A percentile compares a stretch with the other conserved stretches of the same genome.
These are phyloP conservation scores for Drosophila trapezifrons DNA, from an alignment of 1,140 invertebrate genomes.

Conservation along the genomic window DNA sequence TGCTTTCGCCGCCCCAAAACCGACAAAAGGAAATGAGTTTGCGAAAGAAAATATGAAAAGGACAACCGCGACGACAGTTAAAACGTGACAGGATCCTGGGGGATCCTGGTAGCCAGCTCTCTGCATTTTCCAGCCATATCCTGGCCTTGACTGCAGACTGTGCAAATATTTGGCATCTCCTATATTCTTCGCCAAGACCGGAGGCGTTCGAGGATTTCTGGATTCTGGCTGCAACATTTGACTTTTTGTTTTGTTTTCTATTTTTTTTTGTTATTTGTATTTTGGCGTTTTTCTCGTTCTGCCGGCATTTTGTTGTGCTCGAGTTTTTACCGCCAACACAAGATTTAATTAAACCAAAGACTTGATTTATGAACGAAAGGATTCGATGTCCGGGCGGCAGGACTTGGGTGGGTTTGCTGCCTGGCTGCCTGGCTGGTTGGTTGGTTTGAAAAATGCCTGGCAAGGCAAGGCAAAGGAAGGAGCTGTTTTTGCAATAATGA, in stretches of 20 bases:
- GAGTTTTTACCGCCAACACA: constrained; percentile 84
- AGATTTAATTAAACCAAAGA: constrained; percentile 84
- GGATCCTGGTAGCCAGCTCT: background rate
- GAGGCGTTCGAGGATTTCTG: constrained; percentile 34
- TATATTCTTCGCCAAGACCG: constrained; percentile 32
- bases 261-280: background rate
- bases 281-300: constrained; percentile 31
- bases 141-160: constrained; percentile 19
- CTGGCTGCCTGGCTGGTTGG: background rate
- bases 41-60: constrained; percentile 58
- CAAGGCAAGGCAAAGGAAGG: constrained; percentile 45
- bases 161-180: constrained; percentile 55
- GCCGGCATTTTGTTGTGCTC: constrained; percentile 56
- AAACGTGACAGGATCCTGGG: constrained; percentile 54
- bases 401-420: constrained; percentile 4
- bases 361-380: constrained; percentile 84
- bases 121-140: constrained; percentile 8
- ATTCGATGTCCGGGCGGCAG: constrained; percentile 70
- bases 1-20: constrained; percentile 11
- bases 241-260: constrained; percentile 8
- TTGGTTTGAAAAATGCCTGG: constrained; percentile 73
- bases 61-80: constrained; percentile 69
- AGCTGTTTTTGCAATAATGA: constrained; percentile 80
- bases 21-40: constrained; percentile 69
- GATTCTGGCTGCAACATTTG: constrained; percentile 20